Evolutionary conservation across 2,113 vertebrate species (phyloP).

Genomic region (Hippoglossus stenolepis): DNA sequence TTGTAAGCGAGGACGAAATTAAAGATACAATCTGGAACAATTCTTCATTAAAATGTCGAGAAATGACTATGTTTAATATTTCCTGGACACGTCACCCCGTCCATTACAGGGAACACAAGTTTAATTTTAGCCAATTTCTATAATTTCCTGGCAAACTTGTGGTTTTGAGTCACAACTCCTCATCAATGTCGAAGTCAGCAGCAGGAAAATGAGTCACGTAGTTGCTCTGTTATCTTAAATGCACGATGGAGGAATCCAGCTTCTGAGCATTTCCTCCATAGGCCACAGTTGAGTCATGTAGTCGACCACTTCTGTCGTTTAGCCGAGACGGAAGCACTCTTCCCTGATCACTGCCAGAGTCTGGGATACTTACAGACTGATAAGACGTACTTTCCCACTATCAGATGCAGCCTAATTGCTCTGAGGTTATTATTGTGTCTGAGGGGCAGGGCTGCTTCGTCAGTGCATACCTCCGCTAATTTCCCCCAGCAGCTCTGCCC

Average conservation of each 20-base stretch:
- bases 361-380: conserved; percentile 39
- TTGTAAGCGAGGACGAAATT: no score
- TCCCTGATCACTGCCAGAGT: conserved; percentile 47
- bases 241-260: conserved; percentile 12
- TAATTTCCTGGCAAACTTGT: no score
- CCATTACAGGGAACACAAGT: not conserved
- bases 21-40: no score
- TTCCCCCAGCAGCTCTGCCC: conserved; percentile 21
- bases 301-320: not conserved
- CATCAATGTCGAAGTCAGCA: not conserved
- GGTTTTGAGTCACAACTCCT: no score
- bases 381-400: conserved; percentile 53
- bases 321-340: conserved; percentile 45
- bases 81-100: no score
- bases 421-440: conserved; percentile 59
- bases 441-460: conserved; percentile 30
- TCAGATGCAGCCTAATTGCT: conserved; percentile 68
- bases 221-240: conserved; percentile 20
- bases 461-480: conserved; percentile 31
- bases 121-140: not conserved
- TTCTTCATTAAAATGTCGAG: no score
- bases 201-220: conserved; percentile 14
- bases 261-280: conserved; percentile 22
- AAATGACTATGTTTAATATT: no score
- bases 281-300: conserved; percentile 12